These are phyloP conservation scores for Platerodrilus igneus DNA, from an alignment of 2,888 invertebrate species.

Conservation along the genomic window DNA sequence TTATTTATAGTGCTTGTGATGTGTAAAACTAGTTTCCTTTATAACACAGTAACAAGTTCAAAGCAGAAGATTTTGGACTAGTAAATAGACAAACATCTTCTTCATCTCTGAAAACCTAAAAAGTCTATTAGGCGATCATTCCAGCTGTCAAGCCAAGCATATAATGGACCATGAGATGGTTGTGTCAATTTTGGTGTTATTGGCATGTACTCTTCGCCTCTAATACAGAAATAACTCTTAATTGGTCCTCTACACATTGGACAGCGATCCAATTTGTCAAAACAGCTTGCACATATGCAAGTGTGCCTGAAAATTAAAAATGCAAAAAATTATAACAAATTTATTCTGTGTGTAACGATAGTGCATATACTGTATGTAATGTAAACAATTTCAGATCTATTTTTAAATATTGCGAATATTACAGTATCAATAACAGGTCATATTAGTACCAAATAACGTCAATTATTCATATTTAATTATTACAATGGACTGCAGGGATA, in stretches of 20 bases:
- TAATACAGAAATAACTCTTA: slow-evolving; percentile 77
- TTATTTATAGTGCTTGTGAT: too few species aligned
- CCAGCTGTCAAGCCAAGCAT: slow-evolving; percentile 57
- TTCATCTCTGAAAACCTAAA: slow-evolving; percentile 62
- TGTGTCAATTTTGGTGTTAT: slow-evolving; percentile 42
- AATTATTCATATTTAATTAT: too few species aligned
- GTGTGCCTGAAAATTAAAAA: slow-evolving; percentile 58
- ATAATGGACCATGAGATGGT: slow-evolving; percentile 44
- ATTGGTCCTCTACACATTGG: slow-evolving; percentile 84
- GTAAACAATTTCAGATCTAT: not conserved
- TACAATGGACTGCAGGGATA: too few species aligned
- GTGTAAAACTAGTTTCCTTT: too few species aligned
- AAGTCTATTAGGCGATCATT: slow-evolving; percentile 71
- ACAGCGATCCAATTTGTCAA: slow-evolving; percentile 75
- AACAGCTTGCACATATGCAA: slow-evolving; percentile 77
- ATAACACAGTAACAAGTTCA: too few species aligned
- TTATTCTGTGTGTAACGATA: not conserved
- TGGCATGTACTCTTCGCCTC: slow-evolving; percentile 70
- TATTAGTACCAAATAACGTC: too few species aligned
- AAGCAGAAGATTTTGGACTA: too few species aligned
- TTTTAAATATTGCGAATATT: not conserved
- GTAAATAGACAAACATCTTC: too few species aligned
- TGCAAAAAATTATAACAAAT: too few species aligned
- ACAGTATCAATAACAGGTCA: too few species aligned
- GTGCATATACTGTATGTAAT: slow-evolving; percentile 1